Conservation (phyloP, 2,888 invertebrate genomes). For the Drosophila paracracens region DNA sequence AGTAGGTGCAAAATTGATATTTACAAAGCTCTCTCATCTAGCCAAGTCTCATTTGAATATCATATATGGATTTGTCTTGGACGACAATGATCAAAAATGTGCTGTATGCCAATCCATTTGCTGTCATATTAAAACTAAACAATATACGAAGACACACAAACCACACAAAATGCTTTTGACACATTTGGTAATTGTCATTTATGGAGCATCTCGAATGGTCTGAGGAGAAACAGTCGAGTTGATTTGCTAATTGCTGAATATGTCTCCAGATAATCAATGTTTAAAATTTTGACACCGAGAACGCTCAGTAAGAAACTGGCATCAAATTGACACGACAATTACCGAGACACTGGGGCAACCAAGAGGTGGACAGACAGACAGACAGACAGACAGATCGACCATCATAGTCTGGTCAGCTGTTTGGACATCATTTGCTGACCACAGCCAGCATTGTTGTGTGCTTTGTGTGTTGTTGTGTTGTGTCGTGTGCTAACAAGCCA, state of each 20-base stretch:
- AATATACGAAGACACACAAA: slow-evolving; percentile 35
- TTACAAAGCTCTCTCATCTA: neutral
- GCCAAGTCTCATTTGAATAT: slow-evolving; percentile 22
- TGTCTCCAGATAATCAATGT: slow-evolving; percentile 84
- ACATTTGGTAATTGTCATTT: slow-evolving; percentile 78
- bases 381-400: neutral
- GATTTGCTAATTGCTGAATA: slow-evolving; percentile 84
- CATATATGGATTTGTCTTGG: slow-evolving; percentile 14
- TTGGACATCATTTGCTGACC: slow-evolving; percentile 71
- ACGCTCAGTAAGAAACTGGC: slow-evolving; percentile 46
- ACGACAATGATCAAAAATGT: slow-evolving; percentile 57
- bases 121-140: slow-evolving; percentile 74
- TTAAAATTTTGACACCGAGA: slow-evolving; percentile 74
- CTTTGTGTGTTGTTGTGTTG: slow-evolving; percentile 14
- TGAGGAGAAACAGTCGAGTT: slow-evolving; percentile 74
- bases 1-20: neutral
- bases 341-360: slow-evolving; percentile 33
- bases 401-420: slow-evolving; percentile 53
- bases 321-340: slow-evolving; percentile 78
- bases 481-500: slow-evolving; percentile 69
- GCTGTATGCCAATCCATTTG: slow-evolving; percentile 57
- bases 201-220: slow-evolving; percentile 33
- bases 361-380: neutral
- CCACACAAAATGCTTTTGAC: slow-evolving; percentile 66
- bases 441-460: slow-evolving; percentile 37